phyloP scores from a whole-genome alignment of 2,888 invertebrate genomes.

The Dasysyrphus albostriatus region DNA sequence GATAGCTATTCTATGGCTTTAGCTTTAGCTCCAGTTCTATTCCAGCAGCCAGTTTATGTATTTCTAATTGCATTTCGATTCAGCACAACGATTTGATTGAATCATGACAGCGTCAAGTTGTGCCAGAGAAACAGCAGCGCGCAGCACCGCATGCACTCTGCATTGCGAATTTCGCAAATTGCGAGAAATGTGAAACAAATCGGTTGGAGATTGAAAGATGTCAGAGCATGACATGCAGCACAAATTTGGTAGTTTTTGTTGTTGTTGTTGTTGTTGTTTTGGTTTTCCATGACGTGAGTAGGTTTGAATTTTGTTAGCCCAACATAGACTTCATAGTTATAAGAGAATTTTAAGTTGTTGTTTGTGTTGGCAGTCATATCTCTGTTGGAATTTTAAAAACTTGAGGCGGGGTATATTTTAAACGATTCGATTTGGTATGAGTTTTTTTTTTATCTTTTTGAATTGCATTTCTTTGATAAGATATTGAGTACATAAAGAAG shows the following conservation, averaged over 20 bases:
- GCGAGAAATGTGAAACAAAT: slow-evolving; percentile 73
- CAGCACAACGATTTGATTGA: slow-evolving; percentile 64
- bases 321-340: background rate
- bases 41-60: slow-evolving; percentile 53
- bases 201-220: slow-evolving; percentile 69
- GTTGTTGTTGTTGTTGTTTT: background rate
- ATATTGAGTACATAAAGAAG: background rate
- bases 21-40: background rate
- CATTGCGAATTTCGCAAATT: slow-evolving; percentile 73
- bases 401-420: background rate
- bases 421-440: background rate
- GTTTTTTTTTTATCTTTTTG: background rate
- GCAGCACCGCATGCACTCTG: slow-evolving; percentile 33
- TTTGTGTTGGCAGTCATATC: background rate
- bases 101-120: slow-evolving; percentile 69
- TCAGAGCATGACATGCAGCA: slow-evolving; percentile 62
- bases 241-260: slow-evolving; percentile 38
- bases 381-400: slow-evolving; percentile 4
- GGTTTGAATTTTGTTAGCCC: background rate
- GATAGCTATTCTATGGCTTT: background rate
- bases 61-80: slow-evolving; percentile 74
- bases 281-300: background rate
- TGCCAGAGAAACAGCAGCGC: slow-evolving; percentile 27
- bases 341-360: background rate
- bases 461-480: background rate